Base-by-base conservation (phyloP, 1,140 invertebrate species). In the Rhagoletis pomonella region DNA sequence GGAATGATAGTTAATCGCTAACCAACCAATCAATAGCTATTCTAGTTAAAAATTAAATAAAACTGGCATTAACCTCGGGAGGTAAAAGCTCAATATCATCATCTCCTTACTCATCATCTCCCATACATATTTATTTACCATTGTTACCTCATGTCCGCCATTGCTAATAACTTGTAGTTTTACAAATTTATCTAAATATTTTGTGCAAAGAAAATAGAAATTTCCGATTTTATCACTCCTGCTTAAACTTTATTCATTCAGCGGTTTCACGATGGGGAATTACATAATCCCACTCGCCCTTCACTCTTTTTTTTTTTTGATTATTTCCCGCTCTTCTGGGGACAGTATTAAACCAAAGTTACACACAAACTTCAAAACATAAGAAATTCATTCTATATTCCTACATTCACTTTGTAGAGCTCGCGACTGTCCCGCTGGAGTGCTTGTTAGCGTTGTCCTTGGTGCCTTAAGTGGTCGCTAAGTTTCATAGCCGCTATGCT, bases 381-480 rank as follows among this genome's bases (percentile, higher is more conserved):
- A 73, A 73, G 69, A 17, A n/a, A 81, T 29, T 81, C 73, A 55
- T 81, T 50, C 6, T 47, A 55, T 6, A n/a, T n/a, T 55, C 73
- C 14, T 29, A 29, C 29, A 29, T 29, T 29, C 29, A 29, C 29
- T 29, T 29, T 29, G 29, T 29, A 29, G 29, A 81, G 73, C 47
- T 19, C 73, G 50, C 73, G 73, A n/a, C 10, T 50, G n/a, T 81
- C 47, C 73, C 47, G 47, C 7, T 81, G 44, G 47, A 81, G 73
- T 19, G 73, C 73, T 81, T 81, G 73, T 81, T 81, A 81, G 73
- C 55, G 44, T 81, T 81, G 73, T 81, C 47, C 73, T 55, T 55
- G 47, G 73, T 17, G 44, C 73, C 29, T 50, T 81, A 81, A 81
- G 73, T 81, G 73, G 47, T 50, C 73, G 47, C 73, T 81, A 81